These are phyloP conservation scores for Eupsittula cactorum DNA, from an alignment of 2,113 vertebrate genomes.

Conservation along the genomic window DNA sequence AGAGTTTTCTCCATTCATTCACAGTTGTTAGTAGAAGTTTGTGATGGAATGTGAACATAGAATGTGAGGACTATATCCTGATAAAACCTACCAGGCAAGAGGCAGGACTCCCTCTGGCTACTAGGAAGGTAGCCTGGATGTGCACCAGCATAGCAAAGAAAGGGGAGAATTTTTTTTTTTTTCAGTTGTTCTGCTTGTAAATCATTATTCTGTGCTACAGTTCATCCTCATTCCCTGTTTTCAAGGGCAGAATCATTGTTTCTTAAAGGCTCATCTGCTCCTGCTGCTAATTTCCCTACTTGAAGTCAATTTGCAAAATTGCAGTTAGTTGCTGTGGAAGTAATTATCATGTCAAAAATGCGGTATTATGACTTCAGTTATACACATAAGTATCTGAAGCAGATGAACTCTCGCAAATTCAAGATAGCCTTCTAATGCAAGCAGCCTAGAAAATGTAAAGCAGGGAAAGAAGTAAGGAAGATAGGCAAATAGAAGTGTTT, in stretches of 20 bases:
- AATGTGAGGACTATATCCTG: background rate
- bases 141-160: background rate
- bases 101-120: background rate
- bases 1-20: background rate
- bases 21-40: background rate
- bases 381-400: background rate
- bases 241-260: background rate
- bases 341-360: background rate
- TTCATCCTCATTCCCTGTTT: background rate
- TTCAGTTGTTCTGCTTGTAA: background rate
- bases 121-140: no score
- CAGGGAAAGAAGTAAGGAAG: background rate
- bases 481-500: background rate
- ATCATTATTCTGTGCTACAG: background rate
- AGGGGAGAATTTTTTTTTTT: background rate
- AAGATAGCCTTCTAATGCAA: background rate
- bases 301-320: background rate
- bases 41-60: background rate
- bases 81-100: background rate
- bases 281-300: background rate
- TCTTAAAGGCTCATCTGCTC: background rate
- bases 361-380: background rate
- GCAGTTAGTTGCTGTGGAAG: background rate
- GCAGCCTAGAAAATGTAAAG: background rate
- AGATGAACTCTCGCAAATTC: background rate